These are phyloP conservation scores for Epistrophe grossulariae DNA, from an alignment of 2,888 invertebrate species.

Conservation along the genomic window DNA sequence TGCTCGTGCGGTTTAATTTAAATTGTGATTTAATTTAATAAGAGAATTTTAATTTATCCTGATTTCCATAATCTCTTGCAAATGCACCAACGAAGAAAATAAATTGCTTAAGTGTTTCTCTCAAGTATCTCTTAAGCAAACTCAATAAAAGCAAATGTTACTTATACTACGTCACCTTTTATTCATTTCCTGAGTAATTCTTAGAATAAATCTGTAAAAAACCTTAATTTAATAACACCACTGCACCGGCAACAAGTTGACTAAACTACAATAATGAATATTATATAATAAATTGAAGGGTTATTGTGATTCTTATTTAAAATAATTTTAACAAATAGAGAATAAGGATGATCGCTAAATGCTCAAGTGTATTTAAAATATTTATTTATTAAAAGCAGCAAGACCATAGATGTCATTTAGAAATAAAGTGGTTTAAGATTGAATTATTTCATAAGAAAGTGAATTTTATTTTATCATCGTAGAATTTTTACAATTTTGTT, in stretches of 20 bases:
- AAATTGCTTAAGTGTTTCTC: slow-evolving; percentile 7
- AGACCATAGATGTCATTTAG: too few species aligned
- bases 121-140: background rate
- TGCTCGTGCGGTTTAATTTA: background rate
- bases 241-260: background rate
- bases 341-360: too few species aligned
- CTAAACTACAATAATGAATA: background rate
- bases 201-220: slow-evolving; percentile 1
- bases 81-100: background rate
- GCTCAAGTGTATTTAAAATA: too few species aligned
- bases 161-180: background rate
- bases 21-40: background rate
- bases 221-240: background rate
- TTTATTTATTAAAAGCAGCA: too few species aligned
- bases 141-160: background rate
- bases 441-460: too few species aligned
- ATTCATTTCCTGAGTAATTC: background rate
- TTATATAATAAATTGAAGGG: background rate
- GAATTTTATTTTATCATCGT: too few species aligned
- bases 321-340: too few species aligned
- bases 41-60: slow-evolving; percentile 2
- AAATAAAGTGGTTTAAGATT: too few species aligned
- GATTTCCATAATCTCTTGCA: slow-evolving; percentile 15
- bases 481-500: too few species aligned
- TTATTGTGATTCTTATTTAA: background rate